Evolutionary conservation across 2,888 invertebrate species (phyloP).

Genomic region (Eurytoma californica): DNA sequence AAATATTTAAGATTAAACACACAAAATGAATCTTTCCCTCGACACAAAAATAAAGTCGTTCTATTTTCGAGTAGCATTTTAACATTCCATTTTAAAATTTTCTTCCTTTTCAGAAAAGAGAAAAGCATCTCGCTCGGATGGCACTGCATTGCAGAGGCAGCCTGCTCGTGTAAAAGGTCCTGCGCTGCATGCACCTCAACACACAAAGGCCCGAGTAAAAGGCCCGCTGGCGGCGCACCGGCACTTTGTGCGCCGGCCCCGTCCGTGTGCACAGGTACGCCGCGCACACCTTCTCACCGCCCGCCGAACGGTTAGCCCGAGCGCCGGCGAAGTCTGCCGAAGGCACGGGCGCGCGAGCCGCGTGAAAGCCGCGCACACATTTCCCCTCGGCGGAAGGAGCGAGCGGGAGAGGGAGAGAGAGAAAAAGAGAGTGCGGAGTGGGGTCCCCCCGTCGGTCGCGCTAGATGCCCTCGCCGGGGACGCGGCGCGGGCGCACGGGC

Average conservation of each 20-base stretch:
- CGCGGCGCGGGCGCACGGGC: slow-evolving; percentile 33
- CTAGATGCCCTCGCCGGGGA: slow-evolving; percentile 4
- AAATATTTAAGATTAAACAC: too few relatives aligned
- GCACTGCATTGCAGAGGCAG: background rate
- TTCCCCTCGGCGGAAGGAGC: background rate
- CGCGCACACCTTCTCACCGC: too few relatives aligned
- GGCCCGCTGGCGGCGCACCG: background rate
- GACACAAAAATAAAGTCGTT: too few relatives aligned
- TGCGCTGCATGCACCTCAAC: background rate
- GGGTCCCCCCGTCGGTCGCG: background rate
- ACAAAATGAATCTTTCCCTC: too few relatives aligned
- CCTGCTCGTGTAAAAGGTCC: slow-evolving; percentile 8
- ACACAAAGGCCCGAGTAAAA: background rate
- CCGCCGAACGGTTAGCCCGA: too few relatives aligned
- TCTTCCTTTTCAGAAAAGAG: too few relatives aligned
- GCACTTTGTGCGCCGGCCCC: background rate
- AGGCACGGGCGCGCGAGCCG: background rate
- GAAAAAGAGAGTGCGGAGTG: background rate
- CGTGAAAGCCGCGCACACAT: background rate
- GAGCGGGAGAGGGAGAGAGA: background rate
- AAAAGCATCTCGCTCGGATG: too few relatives aligned
- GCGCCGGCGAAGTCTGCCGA: too few relatives aligned
- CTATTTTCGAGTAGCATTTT: too few relatives aligned
- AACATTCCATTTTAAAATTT: too few relatives aligned
- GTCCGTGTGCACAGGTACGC: too few relatives aligned